Base-by-base conservation (phyloP, 2,113 vertebrate species). In the Elanoides forficatus region DNA sequence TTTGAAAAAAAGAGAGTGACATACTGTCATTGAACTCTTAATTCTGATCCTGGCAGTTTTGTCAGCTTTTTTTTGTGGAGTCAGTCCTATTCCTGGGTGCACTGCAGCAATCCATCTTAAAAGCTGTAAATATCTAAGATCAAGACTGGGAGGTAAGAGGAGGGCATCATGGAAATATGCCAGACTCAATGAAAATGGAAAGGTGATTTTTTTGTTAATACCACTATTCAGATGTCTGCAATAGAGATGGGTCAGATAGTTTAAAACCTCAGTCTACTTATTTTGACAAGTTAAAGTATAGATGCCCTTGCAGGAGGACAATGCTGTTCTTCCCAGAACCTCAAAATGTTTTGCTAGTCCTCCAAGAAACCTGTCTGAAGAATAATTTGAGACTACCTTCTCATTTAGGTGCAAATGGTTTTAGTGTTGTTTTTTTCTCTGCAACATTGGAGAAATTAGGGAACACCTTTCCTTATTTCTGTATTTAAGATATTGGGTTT, bases 171-270 rank as follows among this genome's bases (percentile, higher is more conserved):
- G 80, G 32, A 84, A 11, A 71, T 22, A n/a, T 2, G 8, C 15
- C 47, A 66, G 63, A 40, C 32, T 78, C 60, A 84, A 5, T 36
- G 52, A 63, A 91, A 91, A 42, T 4, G 1, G 36, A 89, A 93
- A 87, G 16, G 20, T 75, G n/a, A 52, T 85, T 91, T 91, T 91
- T 91, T 93, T 11, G 6, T 91, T 85, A 95, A 71, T 79, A 71
- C 16, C 7, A 13, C 14, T 75, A 19, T 48, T 65, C 26, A 66
- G 18, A 58, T 81, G 6, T 63, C 47, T 84, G 47, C 30, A 81
- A 8, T 15, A 78, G 27, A 63, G 14, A 56, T 53, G 9, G 13
- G 9, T 78, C 50, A 63, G 36, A 20, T 38, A 12, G 40, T 40
- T 40, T 40, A 40, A 40, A 40, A 40, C 40, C 40, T 40, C 40